Evolutionary conservation across 2,113 vertebrate species (phyloP).

Genomic region (Ibidorhyncha struthersii): DNA sequence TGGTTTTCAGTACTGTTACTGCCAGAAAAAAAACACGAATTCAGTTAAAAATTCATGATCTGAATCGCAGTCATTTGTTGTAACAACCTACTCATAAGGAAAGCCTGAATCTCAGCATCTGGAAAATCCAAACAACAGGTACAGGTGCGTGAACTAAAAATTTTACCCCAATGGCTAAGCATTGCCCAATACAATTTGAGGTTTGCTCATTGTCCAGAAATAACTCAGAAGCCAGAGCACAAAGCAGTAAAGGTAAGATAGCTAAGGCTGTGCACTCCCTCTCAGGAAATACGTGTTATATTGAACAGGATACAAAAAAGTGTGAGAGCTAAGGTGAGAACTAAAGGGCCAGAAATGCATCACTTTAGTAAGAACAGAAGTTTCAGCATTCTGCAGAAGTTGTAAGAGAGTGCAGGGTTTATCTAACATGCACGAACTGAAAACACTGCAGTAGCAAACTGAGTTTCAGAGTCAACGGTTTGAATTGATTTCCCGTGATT

Average conservation of each 20-base stretch:
- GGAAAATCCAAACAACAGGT: neutral
- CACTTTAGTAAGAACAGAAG: neutral
- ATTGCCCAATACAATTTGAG: neutral
- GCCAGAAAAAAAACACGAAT: neutral
- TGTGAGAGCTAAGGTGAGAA: neutral
- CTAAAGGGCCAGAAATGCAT: neutral
- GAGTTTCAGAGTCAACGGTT: neutral
- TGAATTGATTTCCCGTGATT: neutral
- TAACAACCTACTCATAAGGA: neutral
- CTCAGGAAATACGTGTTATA: neutral
- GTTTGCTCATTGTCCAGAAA: neutral
- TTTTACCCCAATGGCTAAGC: neutral
- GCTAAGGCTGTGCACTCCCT: too few species aligned
- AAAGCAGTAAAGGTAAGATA: neutral
- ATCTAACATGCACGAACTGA: accelerated
- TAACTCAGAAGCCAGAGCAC: neutral
- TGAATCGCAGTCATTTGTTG: neutral
- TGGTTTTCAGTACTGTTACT: neutral
- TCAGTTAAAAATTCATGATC: neutral
- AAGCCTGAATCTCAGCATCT: neutral
- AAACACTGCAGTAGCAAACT: neutral
- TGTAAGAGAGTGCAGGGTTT: neutral
- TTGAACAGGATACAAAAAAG: neutral
- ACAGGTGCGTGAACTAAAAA: neutral
- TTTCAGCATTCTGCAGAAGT: neutral